Evolutionary conservation across 1,140 invertebrate genomes (phyloP).

Genomic region (Cotesia vestalis): DNA sequence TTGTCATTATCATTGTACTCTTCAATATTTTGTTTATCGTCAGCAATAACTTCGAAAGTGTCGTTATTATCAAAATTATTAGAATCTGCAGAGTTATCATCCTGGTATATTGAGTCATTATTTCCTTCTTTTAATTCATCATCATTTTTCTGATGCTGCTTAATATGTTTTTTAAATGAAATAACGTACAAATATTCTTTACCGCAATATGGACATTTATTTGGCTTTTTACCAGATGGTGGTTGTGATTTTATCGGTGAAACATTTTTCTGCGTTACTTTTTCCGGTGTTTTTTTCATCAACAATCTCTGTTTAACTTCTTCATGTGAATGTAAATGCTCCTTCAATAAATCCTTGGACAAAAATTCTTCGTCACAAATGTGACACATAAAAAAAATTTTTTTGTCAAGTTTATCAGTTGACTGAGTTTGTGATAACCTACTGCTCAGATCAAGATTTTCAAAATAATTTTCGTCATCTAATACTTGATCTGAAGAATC

Average conservation of each 20-base stretch:
- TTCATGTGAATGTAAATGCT: constrained; percentile 63
- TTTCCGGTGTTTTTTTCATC: constrained; percentile 52
- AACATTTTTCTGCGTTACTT: constrained; percentile 41
- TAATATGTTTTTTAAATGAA: constrained; percentile 62
- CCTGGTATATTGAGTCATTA: constrained; percentile 51
- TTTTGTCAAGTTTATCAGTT: constrained; percentile 49
- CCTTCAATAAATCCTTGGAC: constrained; percentile 59
- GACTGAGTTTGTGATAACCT: constrained; percentile 52
- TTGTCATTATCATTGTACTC: constrained; percentile 36
- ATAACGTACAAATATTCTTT: constrained; percentile 64
- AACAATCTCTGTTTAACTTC: constrained; percentile 56
- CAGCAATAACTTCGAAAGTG: constrained; percentile 36
- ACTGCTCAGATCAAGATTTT: constrained; percentile 62
- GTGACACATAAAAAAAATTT: constrained; percentile 60
- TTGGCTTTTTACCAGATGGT: constrained; percentile 56
- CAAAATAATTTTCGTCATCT: constrained; percentile 62
- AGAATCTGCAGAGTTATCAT: constrained; percentile 51
- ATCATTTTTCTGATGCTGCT: constrained; percentile 57
- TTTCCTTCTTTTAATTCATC: constrained; percentile 45
- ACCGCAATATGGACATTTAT: constrained; percentile 62
- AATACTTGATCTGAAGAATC: constrained; percentile 44
- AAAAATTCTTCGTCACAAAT: constrained; percentile 62
- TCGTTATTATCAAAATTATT: constrained; percentile 44
- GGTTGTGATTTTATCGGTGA: constrained; percentile 45
- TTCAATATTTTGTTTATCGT: constrained; percentile 6